Base-by-base conservation (phyloP, 1,140 invertebrate genomes). In the Hypothenemus hampei region DNA sequence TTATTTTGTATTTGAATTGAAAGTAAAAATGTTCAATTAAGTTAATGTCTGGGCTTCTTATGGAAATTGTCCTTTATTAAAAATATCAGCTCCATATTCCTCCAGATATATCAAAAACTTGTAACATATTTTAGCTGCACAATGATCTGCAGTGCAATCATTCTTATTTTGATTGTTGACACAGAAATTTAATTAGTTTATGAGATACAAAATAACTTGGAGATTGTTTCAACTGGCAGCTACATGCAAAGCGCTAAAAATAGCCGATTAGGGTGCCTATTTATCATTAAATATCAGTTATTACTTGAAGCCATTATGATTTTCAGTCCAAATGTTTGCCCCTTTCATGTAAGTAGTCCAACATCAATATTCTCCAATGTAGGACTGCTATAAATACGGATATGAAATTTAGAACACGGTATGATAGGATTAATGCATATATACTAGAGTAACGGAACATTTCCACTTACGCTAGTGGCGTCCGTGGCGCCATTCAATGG, bases 381-480 rank as follows among this genome's bases (percentile, higher is more conserved):
- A 73, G 69, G 77, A 80, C 77, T 59, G 81, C 78, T 23, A 84
- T 80, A 61, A 86, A 83, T 31, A 84, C 60, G 22, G 76, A 74
- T 22, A n/a, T n/a, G n/a, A n/a, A n/a, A n/a, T n/a, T n/a, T n/a
- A n/a, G n/a, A n/a, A n/a, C n/a, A n/a, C n/a, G n/a, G n/a, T n/a
- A n/a, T n/a, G n/a, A n/a, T n/a, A n/a, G n/a, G n/a, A n/a, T n/a
- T n/a, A n/a, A n/a, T n/a, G n/a, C n/a, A n/a, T n/a, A n/a, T n/a
- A n/a, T n/a, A n/a, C n/a, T n/a, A n/a, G n/a, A n/a, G n/a, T n/a
- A n/a, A n/a, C n/a, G n/a, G n/a, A n/a, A n/a, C n/a, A n/a, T n/a
- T n/a, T n/a, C n/a, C n/a, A n/a, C n/a, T n/a, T n/a, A n/a, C n/a
- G n/a, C n/a, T n/a, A n/a, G n/a, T n/a, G n/a, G n/a, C n/a, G n/a